Evolutionary conservation across 2,113 vertebrate species (phyloP), one percentile per base, ranked within the genome.

Genomic region (Dolichallabes microphthalmus): DNA sequence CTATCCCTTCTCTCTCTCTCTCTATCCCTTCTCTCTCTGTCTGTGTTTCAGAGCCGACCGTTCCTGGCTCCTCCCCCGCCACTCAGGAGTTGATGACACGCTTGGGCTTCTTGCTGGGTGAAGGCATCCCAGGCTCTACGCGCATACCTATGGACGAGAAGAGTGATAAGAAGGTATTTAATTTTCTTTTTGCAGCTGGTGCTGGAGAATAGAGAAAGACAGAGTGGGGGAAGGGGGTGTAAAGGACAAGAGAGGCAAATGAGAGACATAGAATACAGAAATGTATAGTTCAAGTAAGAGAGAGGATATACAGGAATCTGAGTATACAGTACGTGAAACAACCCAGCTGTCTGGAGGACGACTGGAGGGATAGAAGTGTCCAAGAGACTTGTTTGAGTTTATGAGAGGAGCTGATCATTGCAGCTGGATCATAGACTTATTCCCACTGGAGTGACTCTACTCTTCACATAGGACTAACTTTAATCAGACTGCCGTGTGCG

Each of bases 31-130:
- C 39, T 75, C n/a, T 69, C 12, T 27, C 68, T 80, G 61, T 66
- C 85, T 82, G 82, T 63, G 17, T 88, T 69, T 74, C 61, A 93
- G 96, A 97, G 90, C 93, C 94, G 7, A 94, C 94, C 94, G 14
- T 78, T 86, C 77, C 82, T 60, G 82, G 79, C 85, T 96, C 97
- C 95, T 98, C 98, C 58, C 97, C 97, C 85, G 97, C 98, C 92
- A 96, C 97, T 92, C 98, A 98, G 92, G 98, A 99, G 94, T 91
- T 99, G 95, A 98, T 99, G 98, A 99, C 98, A 92, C 96, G 98
- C 91, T 89, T 99, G 94, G 98, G 98, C 77, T 99, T 99, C 95
- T 95, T 98, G 91, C 95, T 99, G 92, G 98, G 98, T 92, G 98
- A 99, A 97, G 97, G 97, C 87, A 98, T 99, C 94, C 97, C 98